Conservation (phyloP, 2,888 invertebrate species). For the Entomobrya proxima region DNA sequence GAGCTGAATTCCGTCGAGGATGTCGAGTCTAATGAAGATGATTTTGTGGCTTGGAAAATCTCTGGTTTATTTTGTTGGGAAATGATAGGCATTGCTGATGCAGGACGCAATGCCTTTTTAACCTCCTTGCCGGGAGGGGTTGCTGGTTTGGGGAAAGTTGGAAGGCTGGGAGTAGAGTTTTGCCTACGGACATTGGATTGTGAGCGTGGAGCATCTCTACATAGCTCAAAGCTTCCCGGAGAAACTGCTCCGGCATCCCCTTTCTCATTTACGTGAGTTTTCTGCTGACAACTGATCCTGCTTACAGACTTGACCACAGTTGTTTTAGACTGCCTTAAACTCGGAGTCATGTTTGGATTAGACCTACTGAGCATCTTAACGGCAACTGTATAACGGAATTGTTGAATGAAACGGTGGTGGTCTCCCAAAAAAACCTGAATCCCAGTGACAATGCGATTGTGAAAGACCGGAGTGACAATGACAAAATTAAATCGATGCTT, state of each 20-base stretch:
- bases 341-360: not conserved
- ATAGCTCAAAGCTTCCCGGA: not conserved
- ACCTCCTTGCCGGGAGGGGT: not conserved
- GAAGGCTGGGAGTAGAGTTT: not conserved
- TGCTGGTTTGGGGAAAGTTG: not conserved
- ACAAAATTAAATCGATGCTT: too few relatives aligned
- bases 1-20: not conserved
- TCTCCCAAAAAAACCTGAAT: too few relatives aligned
- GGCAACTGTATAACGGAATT: too few relatives aligned
- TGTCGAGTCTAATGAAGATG: not conserved
- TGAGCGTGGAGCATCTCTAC: not conserved
- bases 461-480: too few relatives aligned
- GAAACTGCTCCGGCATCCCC: slow-evolving; percentile 22
- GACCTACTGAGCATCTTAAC: slow-evolving; percentile 16
- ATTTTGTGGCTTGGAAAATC: too few relatives aligned
- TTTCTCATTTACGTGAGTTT: not conserved
- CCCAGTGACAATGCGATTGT: too few relatives aligned
- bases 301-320: not conserved
- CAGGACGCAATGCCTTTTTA: not conserved
- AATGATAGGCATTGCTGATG: not conserved
- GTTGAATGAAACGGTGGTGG: too few relatives aligned
- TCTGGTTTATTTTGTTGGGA: not conserved
- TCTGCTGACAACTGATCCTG: not conserved
- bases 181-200: not conserved
- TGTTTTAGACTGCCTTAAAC: not conserved